Evolutionary conservation across 1,140 invertebrate species (phyloP).

Genomic region (Contarinia nasturtii): DNA sequence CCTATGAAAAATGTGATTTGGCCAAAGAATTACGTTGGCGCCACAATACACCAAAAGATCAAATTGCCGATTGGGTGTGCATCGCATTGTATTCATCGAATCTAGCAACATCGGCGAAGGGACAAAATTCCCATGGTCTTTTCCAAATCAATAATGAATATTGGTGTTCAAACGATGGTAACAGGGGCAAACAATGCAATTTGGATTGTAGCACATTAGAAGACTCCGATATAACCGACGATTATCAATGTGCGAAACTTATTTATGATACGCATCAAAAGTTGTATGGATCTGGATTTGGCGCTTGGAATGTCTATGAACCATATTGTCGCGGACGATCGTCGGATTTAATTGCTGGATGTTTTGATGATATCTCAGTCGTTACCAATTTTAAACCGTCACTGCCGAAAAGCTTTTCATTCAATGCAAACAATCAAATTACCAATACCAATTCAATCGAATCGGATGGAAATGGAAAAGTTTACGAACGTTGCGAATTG

Average conservation of each 20-base stretch:
- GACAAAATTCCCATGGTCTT: constrained; percentile 42
- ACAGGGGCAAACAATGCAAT: constrained; percentile 36
- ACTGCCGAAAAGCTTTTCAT: neutral
- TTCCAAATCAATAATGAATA: constrained; percentile 46
- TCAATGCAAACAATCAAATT: constrained; percentile 27
- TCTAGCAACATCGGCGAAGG: constrained; percentile 40
- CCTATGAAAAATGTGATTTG: constrained; percentile 34
- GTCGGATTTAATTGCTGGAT: constrained; percentile 21
- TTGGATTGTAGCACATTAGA: constrained; percentile 33
- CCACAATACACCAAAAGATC: constrained; percentile 26
- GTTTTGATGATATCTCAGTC: constrained; percentile 10
- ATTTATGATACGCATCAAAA: constrained; percentile 40
- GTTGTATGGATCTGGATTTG: constrained; percentile 43
- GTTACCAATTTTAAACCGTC: neutral
- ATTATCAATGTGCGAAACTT: constrained; percentile 38
- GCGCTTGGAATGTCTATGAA: constrained; percentile 46
- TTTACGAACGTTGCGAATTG: constrained; percentile 45
- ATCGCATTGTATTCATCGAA: constrained; percentile 49
- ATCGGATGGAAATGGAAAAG: constrained; percentile 21
- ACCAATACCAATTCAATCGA: neutral
- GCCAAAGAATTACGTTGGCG: constrained; percentile 30
- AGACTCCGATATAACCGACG: constrained; percentile 45
- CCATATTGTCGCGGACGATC: constrained; percentile 21
- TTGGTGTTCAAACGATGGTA: constrained; percentile 39
- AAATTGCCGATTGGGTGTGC: constrained; percentile 48